These are phyloP conservation scores for Campopleginae sp. DNA, from an alignment of 2,888 invertebrate genomes.

Conservation along the genomic window DNA sequence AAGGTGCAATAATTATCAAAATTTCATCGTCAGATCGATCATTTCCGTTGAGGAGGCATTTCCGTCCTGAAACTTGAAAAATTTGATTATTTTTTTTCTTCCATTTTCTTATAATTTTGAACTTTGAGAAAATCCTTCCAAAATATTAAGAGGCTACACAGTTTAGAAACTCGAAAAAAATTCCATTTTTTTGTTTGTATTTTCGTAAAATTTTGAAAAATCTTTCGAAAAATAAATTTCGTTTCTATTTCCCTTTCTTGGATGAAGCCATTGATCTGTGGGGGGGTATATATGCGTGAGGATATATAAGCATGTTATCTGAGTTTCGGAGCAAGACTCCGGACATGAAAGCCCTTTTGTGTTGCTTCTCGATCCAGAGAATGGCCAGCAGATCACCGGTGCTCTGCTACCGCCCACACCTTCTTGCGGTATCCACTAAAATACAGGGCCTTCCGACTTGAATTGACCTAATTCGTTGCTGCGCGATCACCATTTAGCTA, in stretches of 20 bases:
- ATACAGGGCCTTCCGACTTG: not conserved
- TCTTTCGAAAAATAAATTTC: too few species aligned
- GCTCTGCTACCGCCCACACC: constrained; percentile 3
- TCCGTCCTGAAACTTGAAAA: too few species aligned
- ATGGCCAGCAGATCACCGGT: constrained; percentile 49
- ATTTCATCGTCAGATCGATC: too few species aligned
- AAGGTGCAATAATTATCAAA: too few species aligned
- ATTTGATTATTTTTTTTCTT: not conserved
- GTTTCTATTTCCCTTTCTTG: constrained; percentile 45
- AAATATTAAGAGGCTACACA: too few species aligned
- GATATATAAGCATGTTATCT: constrained; percentile 20
- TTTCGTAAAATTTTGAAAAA: too few species aligned
- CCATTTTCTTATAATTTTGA: too few species aligned
- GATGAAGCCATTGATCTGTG: constrained; percentile 45
- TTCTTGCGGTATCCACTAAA: not conserved
- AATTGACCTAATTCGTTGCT: not conserved
- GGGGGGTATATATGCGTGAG: constrained; percentile 33
- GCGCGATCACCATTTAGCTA: not conserved
- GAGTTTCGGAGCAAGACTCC: constrained; percentile 34
- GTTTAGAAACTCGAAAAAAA: too few species aligned
- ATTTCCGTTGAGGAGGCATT: too few species aligned
- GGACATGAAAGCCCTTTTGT: constrained; percentile 62
- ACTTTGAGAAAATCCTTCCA: too few species aligned
- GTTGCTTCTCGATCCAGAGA: constrained; percentile 41
- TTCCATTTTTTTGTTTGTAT: too few species aligned